phyloP scores from a whole-genome alignment of 2,888 invertebrate genomes.

The Dynastes grantii region DNA sequence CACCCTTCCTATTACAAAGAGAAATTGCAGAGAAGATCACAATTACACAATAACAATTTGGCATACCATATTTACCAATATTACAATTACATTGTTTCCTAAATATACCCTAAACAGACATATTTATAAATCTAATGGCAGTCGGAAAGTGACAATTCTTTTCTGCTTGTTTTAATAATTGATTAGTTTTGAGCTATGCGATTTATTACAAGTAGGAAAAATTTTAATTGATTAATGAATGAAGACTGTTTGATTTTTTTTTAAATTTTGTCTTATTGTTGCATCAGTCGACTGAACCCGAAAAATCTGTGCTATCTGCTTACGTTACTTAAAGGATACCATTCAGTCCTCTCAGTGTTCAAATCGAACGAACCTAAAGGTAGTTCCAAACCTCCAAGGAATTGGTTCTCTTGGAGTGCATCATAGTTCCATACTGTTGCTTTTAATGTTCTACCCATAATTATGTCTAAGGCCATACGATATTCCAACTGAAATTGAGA shows the following conservation, averaged over 20 bases:
- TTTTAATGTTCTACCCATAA: constrained; percentile 84
- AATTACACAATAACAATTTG: background rate
- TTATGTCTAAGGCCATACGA: constrained; percentile 85
- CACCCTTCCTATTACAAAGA: too few species aligned
- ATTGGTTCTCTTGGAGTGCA: constrained; percentile 93
- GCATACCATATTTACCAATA: background rate
- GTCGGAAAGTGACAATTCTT: background rate
- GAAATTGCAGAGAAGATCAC: background rate
- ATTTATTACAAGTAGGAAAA: background rate
- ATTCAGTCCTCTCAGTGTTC: constrained; percentile 85
- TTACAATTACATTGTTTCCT: background rate
- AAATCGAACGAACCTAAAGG: constrained; percentile 83
- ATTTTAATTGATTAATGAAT: constrained; percentile 1
- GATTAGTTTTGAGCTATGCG: background rate
- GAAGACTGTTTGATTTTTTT: background rate
- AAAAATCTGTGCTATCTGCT: constrained; percentile 62
- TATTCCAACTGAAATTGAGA: constrained; percentile 82
- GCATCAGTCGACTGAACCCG: constrained; percentile 16
- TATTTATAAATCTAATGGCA: constrained; percentile 37
- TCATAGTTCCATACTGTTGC: constrained; percentile 97
- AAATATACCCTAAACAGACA: too few species aligned
- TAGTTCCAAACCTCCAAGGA: constrained; percentile 92
- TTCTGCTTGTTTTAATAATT: background rate
- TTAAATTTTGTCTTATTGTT: background rate
- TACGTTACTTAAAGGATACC: constrained; percentile 81